These are phyloP conservation scores for Empidonax traillii DNA, from an alignment of 2,113 vertebrate species.

Conservation along the genomic window DNA sequence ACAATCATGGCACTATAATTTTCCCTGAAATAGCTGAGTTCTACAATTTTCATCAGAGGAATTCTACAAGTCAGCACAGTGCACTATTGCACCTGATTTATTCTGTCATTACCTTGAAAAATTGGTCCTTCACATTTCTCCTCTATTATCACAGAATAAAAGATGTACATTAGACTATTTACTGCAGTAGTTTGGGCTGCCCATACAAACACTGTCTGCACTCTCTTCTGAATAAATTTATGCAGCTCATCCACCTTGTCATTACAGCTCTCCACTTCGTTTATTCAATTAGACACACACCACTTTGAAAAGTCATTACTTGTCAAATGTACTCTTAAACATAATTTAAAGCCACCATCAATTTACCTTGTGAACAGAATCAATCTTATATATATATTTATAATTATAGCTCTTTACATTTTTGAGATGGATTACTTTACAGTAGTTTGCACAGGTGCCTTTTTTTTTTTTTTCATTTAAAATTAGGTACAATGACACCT, in stretches of 20 bases:
- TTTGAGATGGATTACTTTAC: background rate
- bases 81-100: conserved; percentile 79
- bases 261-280: conserved; percentile 69
- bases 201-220: conserved; percentile 68
- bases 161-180: conserved; percentile 81
- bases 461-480: background rate
- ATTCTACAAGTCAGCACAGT: conserved; percentile 70
- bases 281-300: conserved; percentile 77
- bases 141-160: conserved; percentile 78
- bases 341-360: conserved; percentile 54
- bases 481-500: background rate
- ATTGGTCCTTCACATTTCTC: conserved; percentile 81
- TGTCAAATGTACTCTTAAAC: conserved; percentile 66
- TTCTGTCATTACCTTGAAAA: conserved; percentile 84
- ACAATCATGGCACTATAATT: conserved; percentile 73
- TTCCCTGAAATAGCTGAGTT: conserved; percentile 77
- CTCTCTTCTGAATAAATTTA: conserved; percentile 60
- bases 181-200: conserved; percentile 71
- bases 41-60: conserved; percentile 76
- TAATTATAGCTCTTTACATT: background rate
- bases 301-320: conserved; percentile 73
- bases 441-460: background rate
- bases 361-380: conserved; percentile 40
- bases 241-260: conserved; percentile 66
- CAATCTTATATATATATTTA: background rate